Percentiles rank a stretch among this genome's conserved stretches.
Conservation (phyloP, 2,113 vertebrate species). For the Patagioenas fasciata region DNA sequence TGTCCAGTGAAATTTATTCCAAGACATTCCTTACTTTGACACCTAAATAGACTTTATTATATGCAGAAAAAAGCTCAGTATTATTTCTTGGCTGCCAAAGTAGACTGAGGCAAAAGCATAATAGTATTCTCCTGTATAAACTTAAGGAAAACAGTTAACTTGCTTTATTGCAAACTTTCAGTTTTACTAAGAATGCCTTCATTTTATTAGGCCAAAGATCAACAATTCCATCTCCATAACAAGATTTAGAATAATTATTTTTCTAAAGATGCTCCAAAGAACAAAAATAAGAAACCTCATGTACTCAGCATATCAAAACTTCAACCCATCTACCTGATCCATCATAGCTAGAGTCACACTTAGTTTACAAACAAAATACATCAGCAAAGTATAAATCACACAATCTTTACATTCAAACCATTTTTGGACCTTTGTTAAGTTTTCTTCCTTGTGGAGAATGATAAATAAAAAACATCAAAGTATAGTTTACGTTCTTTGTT, state of each 20-base stretch:
- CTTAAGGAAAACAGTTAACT: background rate
- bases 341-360: background rate
- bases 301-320: background rate
- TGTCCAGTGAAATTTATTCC: background rate
- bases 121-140: background rate
- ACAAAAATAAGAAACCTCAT: background rate
- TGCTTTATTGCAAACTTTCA: background rate
- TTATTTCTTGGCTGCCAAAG: background rate
- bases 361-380: background rate
- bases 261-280: background rate
- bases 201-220: background rate
- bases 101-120: background rate
- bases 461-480: background rate
- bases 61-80: background rate
- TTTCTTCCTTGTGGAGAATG: background rate
- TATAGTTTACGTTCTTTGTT: background rate
- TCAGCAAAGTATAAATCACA: background rate
- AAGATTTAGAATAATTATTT: background rate
- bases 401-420: background rate
- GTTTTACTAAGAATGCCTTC: background rate
- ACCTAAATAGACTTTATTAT: background rate
- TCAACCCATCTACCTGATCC: background rate
- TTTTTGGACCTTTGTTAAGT: background rate
- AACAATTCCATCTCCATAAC: background rate
- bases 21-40: background rate